A percentile compares a stretch with the other conserved stretches of the same genome.
Conservation (phyloP, 2,797 vertebrate genomes). For the Eremophila alpestris region DNA sequence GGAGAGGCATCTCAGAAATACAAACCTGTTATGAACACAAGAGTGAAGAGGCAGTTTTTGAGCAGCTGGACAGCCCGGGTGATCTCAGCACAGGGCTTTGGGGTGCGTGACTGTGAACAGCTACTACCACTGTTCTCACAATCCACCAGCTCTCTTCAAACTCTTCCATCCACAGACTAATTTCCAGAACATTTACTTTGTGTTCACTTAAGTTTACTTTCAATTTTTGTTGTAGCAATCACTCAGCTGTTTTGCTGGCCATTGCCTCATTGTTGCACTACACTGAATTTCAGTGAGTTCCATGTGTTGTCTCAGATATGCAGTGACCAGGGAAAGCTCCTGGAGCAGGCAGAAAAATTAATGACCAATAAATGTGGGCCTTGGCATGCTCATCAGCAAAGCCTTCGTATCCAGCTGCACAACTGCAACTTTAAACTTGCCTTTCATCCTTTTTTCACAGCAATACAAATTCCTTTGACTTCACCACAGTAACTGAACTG, state of each 20-base stretch:
- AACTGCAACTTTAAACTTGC: not conserved
- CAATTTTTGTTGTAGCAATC: not conserved
- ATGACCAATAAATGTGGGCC: no score
- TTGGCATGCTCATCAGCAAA: not conserved
- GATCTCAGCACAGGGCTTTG: not conserved
- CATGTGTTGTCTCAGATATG: not conserved
- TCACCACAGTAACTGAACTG: fast-evolving
- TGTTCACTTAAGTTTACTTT: not conserved
- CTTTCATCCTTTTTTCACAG: not conserved
- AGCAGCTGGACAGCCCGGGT: not conserved
- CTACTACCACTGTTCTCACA: not conserved
- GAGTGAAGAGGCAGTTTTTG: not conserved
- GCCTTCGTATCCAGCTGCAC: not conserved
- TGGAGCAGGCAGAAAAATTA: not conserved
- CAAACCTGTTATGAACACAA: not conserved
- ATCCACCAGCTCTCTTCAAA: not conserved
- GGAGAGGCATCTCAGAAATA: not conserved
- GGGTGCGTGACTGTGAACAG: fast-evolving
- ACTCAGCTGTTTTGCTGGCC: not conserved
- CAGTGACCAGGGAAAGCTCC: not conserved
- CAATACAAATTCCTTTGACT: not conserved
- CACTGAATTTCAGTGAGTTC: not conserved
- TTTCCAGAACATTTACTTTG: not conserved
- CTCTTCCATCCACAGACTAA: not conserved
- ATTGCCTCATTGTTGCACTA: not conserved